Conservation (phyloP, 2,888 invertebrate species). For the Blera fallax region DNA sequence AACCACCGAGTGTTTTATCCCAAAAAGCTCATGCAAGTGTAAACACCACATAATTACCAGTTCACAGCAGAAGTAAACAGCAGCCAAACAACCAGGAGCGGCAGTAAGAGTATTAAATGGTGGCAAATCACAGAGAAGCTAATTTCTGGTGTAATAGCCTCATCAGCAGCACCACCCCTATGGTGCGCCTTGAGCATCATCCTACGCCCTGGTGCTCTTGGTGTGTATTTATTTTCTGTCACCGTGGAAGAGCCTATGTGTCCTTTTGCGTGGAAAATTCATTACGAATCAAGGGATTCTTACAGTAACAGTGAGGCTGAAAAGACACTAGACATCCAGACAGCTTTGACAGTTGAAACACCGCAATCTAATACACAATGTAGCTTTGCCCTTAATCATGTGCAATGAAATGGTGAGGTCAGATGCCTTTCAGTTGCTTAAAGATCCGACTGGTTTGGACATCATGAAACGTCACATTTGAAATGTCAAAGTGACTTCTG, state of each 20-base stretch:
- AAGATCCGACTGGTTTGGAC: no score
- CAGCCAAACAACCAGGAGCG: background rate
- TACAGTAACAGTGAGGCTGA: background rate
- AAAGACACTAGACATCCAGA: no score
- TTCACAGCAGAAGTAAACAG: background rate
- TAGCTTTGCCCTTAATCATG: no score
- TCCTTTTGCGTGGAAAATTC: background rate
- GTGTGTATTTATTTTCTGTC: background rate
- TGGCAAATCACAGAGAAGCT: conserved; percentile 16
- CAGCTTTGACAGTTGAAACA: no score
- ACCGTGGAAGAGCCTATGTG: background rate
- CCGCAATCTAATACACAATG: no score
- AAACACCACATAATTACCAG: conserved; percentile 26
- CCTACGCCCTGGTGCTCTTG: background rate
- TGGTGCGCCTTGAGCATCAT: background rate
- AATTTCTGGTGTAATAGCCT: conserved; percentile 23
- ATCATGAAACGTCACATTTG: no score
- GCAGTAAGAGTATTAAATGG: background rate
- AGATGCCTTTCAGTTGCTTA: background rate
- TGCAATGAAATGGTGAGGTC: no score
- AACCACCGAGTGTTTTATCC: background rate
- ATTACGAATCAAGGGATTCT: background rate
- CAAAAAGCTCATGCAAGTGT: conserved; percentile 4
- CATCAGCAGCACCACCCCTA: conserved; percentile 1
- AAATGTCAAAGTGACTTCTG: background rate